Base-by-base conservation (phyloP, 2,888 invertebrate genomes). In the Fragum sueziense region DNA sequence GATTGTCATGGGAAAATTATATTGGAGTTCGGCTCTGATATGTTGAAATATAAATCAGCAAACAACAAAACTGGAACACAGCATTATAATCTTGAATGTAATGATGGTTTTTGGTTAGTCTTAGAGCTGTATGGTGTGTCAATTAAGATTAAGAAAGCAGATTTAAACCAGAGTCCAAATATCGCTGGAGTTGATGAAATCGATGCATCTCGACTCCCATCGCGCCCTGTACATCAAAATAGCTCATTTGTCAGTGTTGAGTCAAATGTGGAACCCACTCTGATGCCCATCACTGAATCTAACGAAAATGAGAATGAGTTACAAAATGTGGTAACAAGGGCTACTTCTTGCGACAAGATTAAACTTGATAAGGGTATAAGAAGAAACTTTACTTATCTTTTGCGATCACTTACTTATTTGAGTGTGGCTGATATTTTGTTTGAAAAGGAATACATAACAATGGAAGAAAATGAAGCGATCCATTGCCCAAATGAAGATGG, bases 61-160 rank as follows among this genome's bases (percentile, higher is more conserved):
- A 41, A 62, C 0, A 75, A 75, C 14, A 74, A 75, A 57, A 71
- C 25, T n/a, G 71, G 62, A 14, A 37, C 25, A 34, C 77, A 75
- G n/a, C 34, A 65, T 29, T 54, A 57, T 4, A 72, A n/a, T 6
- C 4, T n/a, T 1, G 51, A 31, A 14, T 33, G 20, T 3, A 20
- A 14, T n/a, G 29, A 31, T 22, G 37, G 57, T 54, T 22, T 78
- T 1, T 78, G 81, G 77, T 54, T 81, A 11, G 81, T 72, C 20
- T 54, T 72, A 52, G 77, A 81, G 34, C 51, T 81, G 14, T 81
- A 81, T 31, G 81, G 81, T 34, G 65, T 81, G 3, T 59, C 31
- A 11, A 27, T 73, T 6, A 29, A 33, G 27, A 31, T 54, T 11
- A 54, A 11, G 14, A n/a, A 47, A 47, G 47, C n/a, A 9, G 47